Evolutionary conservation across 2,888 invertebrate genomes (phyloP).

Genomic region (Lissocephala sabroskyi): DNA sequence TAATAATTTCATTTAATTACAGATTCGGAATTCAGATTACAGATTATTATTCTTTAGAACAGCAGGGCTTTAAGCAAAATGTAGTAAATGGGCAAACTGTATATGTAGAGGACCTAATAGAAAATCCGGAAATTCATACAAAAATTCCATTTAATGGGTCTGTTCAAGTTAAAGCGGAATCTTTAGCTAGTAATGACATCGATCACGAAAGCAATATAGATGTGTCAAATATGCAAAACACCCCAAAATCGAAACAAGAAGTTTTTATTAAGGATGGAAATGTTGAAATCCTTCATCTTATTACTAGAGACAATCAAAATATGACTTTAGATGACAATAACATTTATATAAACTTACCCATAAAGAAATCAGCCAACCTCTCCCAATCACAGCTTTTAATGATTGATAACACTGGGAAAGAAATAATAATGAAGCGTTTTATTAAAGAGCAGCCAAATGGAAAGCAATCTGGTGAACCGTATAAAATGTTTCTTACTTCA

Average conservation of each 20-base stretch:
- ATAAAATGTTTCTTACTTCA: slow-evolving; percentile 71
- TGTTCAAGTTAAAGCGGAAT: too few relatives aligned
- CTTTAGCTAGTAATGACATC: too few relatives aligned
- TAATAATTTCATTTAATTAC: too few relatives aligned
- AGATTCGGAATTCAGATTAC: too few relatives aligned
- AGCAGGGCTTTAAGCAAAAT: slow-evolving; percentile 72
- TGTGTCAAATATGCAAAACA: too few relatives aligned
- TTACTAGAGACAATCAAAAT: slow-evolving; percentile 84
- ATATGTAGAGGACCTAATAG: slow-evolving; percentile 69
- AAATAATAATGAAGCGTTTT: slow-evolving; percentile 86
- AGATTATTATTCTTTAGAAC: too few relatives aligned
- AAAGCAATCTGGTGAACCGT: slow-evolving; percentile 76
- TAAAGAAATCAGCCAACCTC: slow-evolving; percentile 74
- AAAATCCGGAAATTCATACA: slow-evolving; percentile 50
- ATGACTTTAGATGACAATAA: slow-evolving; percentile 78
- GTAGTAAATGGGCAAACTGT: slow-evolving; percentile 71
- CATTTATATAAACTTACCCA: slow-evolving; percentile 76
- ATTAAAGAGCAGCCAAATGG: slow-evolving; percentile 86
- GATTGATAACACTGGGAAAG: slow-evolving; percentile 87
- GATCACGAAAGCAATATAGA: slow-evolving; percentile 82
- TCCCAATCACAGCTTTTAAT: slow-evolving; percentile 78
- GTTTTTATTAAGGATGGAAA: slow-evolving; percentile 89
- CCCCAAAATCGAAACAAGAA: too few relatives aligned
- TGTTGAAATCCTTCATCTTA: slow-evolving; percentile 85
- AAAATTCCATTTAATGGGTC: too few relatives aligned